Percentiles rank a stretch among this genome's conserved stretches.
Evolutionary conservation across 2,888 invertebrate species (phyloP).

Genomic region (Agriopis marginaria): DNA sequence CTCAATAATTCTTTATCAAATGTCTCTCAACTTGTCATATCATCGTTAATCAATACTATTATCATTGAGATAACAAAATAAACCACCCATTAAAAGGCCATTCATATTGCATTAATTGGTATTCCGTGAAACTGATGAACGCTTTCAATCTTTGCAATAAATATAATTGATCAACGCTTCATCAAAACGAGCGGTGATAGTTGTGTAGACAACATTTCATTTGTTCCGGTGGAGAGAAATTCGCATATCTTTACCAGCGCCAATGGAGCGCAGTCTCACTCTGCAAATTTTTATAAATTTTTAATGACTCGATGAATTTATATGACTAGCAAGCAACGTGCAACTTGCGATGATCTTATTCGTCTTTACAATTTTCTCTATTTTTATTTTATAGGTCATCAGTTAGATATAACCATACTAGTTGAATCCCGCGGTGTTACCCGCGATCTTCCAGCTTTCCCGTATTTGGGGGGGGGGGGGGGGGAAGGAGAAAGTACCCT

Average conservation of each 20-base stretch:
- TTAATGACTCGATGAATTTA: neutral
- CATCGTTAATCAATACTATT: neutral
- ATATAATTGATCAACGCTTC: slow-evolving; percentile 32
- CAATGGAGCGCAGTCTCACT: slow-evolving; percentile 8
- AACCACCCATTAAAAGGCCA: neutral
- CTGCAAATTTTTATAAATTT: neutral
- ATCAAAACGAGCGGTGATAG: slow-evolving; percentile 29
- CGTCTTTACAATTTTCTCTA: neutral
- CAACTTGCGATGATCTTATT: slow-evolving; percentile 4
- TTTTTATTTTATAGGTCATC: neutral
- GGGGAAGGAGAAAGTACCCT: too few species aligned
- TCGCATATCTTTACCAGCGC: slow-evolving; percentile 8
- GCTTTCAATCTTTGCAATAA: slow-evolving; percentile 33
- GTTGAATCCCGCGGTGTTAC: too few species aligned
- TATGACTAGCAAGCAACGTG: neutral
- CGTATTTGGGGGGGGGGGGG: too few species aligned
- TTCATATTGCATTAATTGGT: slow-evolving; percentile 21
- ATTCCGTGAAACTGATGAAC: slow-evolving; percentile 29
- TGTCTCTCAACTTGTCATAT: neutral
- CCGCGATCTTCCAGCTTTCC: too few species aligned
- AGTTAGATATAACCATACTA: too few species aligned
- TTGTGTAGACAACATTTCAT: slow-evolving; percentile 33
- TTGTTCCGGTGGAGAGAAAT: slow-evolving; percentile 32
- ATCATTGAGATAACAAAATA: neutral
- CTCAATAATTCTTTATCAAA: neutral